Percentiles rank a stretch among this genome's conserved stretches.
These are phyloP conservation scores for Nomia melanderi DNA, from an alignment of 1,140 invertebrate species.

Conservation along the genomic window DNA sequence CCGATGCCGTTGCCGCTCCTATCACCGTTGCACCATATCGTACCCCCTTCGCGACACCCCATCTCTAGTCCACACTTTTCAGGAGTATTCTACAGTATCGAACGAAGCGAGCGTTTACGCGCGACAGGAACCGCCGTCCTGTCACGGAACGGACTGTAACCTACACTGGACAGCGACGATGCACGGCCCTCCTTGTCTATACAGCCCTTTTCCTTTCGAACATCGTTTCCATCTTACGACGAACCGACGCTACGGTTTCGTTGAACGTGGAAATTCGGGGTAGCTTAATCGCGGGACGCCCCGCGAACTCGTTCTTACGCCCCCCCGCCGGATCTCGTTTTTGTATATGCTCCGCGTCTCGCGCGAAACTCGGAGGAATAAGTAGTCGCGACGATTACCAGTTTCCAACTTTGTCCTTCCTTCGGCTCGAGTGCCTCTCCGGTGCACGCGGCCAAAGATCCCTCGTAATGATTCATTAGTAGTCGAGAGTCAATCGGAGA, in stretches of 20 bases:
- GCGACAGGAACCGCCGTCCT: conserved; percentile 49
- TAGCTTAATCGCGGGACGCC: no score
- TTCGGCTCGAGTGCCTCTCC: conserved; percentile 42
- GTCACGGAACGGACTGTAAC: conserved; percentile 38
- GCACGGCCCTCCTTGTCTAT: not conserved
- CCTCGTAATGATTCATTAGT: conserved; percentile 65
- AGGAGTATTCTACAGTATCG: conserved; percentile 55
- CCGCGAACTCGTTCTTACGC: no score
- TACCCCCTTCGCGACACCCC: conserved; percentile 46
- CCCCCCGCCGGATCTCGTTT: no score
- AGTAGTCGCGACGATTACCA: conserved; percentile 43
- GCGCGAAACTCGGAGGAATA: not conserved
- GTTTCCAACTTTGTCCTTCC: conserved; percentile 15
- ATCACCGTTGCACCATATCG: not conserved
- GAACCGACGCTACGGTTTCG: no score
- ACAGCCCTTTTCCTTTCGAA: no score
- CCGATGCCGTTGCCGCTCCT: not conserved
- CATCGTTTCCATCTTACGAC: no score
- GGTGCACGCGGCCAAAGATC: conserved; percentile 51
- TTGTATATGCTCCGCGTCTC: no score
- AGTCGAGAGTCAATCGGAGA: conserved; percentile 68
- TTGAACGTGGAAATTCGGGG: no score
- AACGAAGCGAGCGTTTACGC: conserved; percentile 32
- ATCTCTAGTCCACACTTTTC: conserved; percentile 59
- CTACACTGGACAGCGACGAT: not conserved